phyloP scores from a whole-genome alignment of 2,113 vertebrate genomes.

The Ceyx melanurus region DNA sequence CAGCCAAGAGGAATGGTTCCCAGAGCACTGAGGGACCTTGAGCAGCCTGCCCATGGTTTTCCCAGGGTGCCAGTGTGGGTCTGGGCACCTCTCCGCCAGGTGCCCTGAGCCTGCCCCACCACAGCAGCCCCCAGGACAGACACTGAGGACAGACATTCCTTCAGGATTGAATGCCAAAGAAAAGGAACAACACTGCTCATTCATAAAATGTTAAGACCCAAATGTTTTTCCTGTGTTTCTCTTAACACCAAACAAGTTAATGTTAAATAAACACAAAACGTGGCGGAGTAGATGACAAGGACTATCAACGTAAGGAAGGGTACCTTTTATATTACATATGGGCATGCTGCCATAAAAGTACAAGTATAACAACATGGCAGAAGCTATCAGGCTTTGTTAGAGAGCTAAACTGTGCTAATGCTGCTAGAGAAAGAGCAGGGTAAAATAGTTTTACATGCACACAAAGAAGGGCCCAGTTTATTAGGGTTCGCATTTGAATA shows the following conservation, averaged over 20 bases:
- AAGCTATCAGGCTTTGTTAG: background rate
- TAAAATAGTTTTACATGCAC: background rate
- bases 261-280: background rate
- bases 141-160: background rate
- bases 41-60: background rate
- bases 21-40: fast-evolving
- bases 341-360: background rate
- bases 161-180: background rate
- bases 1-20: no score
- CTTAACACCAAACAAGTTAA: background rate
- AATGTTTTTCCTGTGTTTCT: background rate
- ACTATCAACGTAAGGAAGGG: background rate
- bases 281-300: background rate
- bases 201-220: background rate
- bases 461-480: constrained; percentile 23
- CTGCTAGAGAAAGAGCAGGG: background rate
- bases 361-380: background rate
- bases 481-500: constrained; percentile 27
- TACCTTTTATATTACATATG: background rate
- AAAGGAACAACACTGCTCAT: background rate
- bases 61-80: background rate
- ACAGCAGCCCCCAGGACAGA: fast-evolving
- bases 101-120: no score
- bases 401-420: background rate
- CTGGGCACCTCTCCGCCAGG: fast-evolving